A percentile compares a stretch with the other conserved stretches of the same genome.
phyloP scores from a whole-genome alignment of 2,888 invertebrate species.

The Hypolimnas misippus region DNA sequence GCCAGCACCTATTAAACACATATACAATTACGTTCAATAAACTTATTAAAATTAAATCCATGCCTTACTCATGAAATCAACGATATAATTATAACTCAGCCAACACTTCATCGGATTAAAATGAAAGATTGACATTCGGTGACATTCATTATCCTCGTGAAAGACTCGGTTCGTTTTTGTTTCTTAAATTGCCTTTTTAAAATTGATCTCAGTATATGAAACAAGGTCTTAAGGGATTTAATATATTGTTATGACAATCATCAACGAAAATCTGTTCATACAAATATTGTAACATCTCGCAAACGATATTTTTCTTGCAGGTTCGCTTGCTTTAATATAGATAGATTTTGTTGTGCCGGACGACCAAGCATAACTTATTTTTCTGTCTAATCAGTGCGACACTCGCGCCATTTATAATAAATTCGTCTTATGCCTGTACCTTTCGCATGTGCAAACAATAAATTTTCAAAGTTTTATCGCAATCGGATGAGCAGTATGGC shows the following conservation, averaged over 20 bases:
- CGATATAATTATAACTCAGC: constrained; percentile 16
- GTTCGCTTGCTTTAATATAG: background rate
- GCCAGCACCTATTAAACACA: too few relatives aligned
- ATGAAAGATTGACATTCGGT: constrained; percentile 22
- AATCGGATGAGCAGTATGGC: too few relatives aligned
- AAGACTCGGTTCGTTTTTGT: constrained; percentile 9
- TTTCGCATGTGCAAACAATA: too few relatives aligned
- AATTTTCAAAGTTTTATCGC: too few relatives aligned
- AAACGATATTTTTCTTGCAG: too few relatives aligned
- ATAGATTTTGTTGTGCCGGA: too few relatives aligned
- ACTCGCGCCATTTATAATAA: too few relatives aligned
- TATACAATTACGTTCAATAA: too few relatives aligned
- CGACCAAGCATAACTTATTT: too few relatives aligned
- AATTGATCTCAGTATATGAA: background rate
- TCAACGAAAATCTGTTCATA: background rate
- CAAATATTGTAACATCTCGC: too few relatives aligned
- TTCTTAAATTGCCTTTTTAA: background rate
- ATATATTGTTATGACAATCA: background rate
- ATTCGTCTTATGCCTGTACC: too few relatives aligned
- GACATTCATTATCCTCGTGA: constrained; percentile 17
- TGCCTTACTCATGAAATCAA: background rate
- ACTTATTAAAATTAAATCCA: background rate
- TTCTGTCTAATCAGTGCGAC: too few relatives aligned
- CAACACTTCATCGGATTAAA: constrained; percentile 23
- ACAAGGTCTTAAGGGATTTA: background rate